Base-by-base conservation (phyloP, 2,888 invertebrate genomes). In the Xylota sylvarum region DNA sequence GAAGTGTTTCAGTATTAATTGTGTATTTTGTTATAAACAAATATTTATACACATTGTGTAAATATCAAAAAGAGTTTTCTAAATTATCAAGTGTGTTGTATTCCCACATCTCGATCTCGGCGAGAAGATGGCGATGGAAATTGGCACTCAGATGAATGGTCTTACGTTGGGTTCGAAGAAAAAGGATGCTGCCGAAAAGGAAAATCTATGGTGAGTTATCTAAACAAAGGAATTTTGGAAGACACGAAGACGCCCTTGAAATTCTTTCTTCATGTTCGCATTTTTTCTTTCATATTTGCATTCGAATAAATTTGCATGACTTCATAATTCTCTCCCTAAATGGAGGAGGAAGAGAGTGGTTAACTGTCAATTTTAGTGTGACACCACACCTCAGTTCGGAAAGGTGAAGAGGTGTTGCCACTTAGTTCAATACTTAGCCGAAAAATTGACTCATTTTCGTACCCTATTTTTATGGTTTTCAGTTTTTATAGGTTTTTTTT, bases 141-240 rank as follows among this genome's bases (percentile, higher is more conserved):
- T 90, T 89, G 90, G 90, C 81, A 90, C 90, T 82, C 92, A 91
- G 83, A 90, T 90, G 89, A 91, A 90, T 89, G 91, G 91, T 88
- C 90, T 91, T 80, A 91, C 91, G 23, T 35, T 82, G 77, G 83
- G 74, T 48, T 74, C 87, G 40, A 91, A 91, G 88, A 92, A 91
- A 89, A 92, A 92, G 90, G 91, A 92, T 91, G 91, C 91, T 88
- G 90, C 89, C 50, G 92, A 91, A 79, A 91, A 92, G 88, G 92
- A 92, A 88, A 92, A 92, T 84, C 89, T 92, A 79, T 92, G 92
- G 92, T 92, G 37, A 82, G 86, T 67, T 60, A 52, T n/a, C 23
- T 32, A 52, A 76, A 69, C 40, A 64, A 43, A 60, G 48, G 27
- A 40, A 56, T 48, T 67, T 74, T 40, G 23, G 14, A 48, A 58